Percentiles rank a stretch among this genome's conserved stretches.
Evolutionary conservation across 2,113 vertebrate species (phyloP).

Genomic region (Ceyx margarethae): DNA sequence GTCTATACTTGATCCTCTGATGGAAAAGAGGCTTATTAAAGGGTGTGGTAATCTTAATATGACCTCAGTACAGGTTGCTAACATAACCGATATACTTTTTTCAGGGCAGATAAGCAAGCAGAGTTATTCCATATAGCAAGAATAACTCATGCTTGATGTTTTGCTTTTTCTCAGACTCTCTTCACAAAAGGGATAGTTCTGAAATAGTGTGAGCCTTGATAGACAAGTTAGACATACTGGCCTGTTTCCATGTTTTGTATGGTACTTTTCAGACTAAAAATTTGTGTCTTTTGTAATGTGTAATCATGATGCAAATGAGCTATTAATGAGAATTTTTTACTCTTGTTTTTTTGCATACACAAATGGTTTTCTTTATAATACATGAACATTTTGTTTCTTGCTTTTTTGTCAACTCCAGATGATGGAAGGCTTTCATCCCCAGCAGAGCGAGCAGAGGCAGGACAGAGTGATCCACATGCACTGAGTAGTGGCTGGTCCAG

Average conservation of each 20-base stretch:
- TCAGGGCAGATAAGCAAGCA: not conserved
- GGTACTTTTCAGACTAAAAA: conserved; percentile 16
- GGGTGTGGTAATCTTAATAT: not conserved
- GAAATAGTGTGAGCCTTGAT: not conserved
- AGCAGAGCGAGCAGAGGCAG: conserved; percentile 79
- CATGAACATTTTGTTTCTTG: not conserved
- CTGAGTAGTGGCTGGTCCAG: conserved; percentile 83
- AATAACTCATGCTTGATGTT: not conserved
- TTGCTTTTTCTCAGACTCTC: not conserved
- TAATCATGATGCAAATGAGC: not conserved
- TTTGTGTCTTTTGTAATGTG: not conserved
- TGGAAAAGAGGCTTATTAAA: not conserved
- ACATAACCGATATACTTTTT: not conserved
- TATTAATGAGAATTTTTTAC: not conserved
- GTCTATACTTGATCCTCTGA: not conserved
- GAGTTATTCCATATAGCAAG: not conserved
- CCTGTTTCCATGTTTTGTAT: not conserved
- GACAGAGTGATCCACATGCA: conserved; percentile 74
- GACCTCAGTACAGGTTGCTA: not conserved
- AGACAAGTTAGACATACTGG: not conserved
- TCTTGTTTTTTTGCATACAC: not conserved
- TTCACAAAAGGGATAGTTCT: not conserved
- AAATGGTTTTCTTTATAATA: not conserved
- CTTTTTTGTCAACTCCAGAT: conserved; percentile 66
- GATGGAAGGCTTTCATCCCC: conserved; percentile 77